A percentile compares a stretch with the other conserved stretches of the same genome.
These are phyloP conservation scores for Scaeva pyrastri DNA, from an alignment of 2,888 invertebrate species.

Conservation along the genomic window DNA sequence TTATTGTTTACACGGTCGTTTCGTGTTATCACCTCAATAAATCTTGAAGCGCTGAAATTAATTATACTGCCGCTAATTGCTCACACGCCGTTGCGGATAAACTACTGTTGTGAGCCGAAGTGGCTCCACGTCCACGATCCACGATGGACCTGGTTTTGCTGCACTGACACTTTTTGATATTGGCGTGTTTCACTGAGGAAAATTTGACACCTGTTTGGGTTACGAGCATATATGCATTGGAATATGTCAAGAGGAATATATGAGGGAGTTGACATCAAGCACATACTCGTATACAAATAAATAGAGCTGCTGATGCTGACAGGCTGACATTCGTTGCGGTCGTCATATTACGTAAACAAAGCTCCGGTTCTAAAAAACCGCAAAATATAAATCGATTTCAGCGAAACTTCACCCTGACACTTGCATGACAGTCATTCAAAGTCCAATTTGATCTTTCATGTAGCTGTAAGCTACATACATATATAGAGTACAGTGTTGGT, in stretches of 20 bases:
- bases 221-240: background rate
- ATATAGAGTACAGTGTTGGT: background rate
- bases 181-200: conserved; percentile 2
- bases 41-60: conserved; percentile 50
- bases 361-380: conserved; percentile 25
- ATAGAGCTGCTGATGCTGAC: conserved; percentile 41
- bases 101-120: conserved; percentile 13
- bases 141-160: background rate
- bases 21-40: conserved; percentile 64
- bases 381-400: conserved; percentile 55
- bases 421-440: conserved; percentile 27
- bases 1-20: conserved; percentile 67
- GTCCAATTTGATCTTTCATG: conserved; percentile 30
- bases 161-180: conserved; percentile 5
- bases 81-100: conserved; percentile 35
- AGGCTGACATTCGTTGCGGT: conserved; percentile 58
- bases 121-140: background rate
- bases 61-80: conserved; percentile 64
- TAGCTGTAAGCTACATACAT: background rate
- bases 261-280: conserved; percentile 12
- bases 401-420: conserved; percentile 24
- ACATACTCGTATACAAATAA: too few species aligned
- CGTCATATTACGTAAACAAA: conserved; percentile 52
- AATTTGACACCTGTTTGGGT: conserved; percentile 61
- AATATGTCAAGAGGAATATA: conserved; percentile 8